A percentile compares a stretch with the other conserved stretches of the same genome.
Evolutionary conservation across 1,140 invertebrate species (phyloP).

Genomic region (Teleogryllus occipitalis): DNA sequence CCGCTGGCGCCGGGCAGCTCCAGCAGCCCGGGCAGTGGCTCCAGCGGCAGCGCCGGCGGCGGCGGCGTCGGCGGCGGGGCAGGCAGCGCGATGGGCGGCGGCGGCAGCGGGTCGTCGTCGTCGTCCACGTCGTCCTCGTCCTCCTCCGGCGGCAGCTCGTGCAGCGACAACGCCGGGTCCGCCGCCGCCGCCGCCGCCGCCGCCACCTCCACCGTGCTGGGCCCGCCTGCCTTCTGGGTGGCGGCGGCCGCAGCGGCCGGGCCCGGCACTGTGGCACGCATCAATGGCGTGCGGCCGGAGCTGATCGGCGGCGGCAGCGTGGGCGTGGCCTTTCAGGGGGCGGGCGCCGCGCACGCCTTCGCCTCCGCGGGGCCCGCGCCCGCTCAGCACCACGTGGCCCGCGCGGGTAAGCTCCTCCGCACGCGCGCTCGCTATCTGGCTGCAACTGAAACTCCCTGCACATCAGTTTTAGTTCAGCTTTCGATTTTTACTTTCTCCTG

Average conservation of each 20-base stretch:
- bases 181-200: no score
- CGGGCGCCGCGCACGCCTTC: not conserved
- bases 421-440: no score
- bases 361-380: no score
- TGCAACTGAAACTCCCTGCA: not conserved
- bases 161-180: conserved; percentile 35
- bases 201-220: conserved; percentile 93
- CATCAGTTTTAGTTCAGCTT: no score
- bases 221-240: conserved; percentile 46
- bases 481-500: no score
- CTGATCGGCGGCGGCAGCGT: conserved; percentile 58
- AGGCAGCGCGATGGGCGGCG: conserved; percentile 68
- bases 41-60: conserved; percentile 30
- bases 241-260: conserved; percentile 13
- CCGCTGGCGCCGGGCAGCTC: conserved; percentile 39
- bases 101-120: conserved; percentile 47
- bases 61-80: conserved; percentile 53
- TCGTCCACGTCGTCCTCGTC: conserved; percentile 22
- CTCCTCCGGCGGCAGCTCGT: conserved; percentile 13
- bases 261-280: no score
- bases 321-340: conserved; percentile 13
- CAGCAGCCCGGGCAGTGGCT: conserved; percentile 32
- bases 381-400: not conserved
- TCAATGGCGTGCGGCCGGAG: conserved; percentile 44
- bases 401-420: not conserved